Percentiles rank a stretch among this genome's conserved stretches.
Evolutionary conservation across 2,888 invertebrate genomes (phyloP).

Genomic region (Teleogryllus oceanicus): DNA sequence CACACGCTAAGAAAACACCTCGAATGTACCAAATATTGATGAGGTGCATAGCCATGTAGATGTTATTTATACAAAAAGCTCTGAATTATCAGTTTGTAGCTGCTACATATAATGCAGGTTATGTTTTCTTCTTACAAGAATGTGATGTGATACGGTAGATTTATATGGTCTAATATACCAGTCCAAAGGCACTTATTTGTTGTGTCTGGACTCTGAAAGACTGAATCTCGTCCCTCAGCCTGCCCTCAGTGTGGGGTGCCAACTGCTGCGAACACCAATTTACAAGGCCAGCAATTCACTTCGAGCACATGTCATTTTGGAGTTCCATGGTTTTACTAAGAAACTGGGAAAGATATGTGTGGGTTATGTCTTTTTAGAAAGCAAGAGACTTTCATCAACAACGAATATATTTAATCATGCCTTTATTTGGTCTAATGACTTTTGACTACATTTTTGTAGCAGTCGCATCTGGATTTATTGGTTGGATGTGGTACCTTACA

Average conservation of each 20-base stretch:
- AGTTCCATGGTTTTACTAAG: too few relatives aligned
- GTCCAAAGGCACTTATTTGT: neutral
- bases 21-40: neutral
- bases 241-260: neutral
- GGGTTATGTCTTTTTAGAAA: too few relatives aligned
- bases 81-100: neutral
- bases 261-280: too few relatives aligned
- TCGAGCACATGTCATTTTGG: too few relatives aligned
- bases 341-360: too few relatives aligned
- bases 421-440: too few relatives aligned
- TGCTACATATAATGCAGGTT: neutral
- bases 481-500: neutral
- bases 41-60: neutral
- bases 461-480: too few relatives aligned
- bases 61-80: conserved; percentile 8
- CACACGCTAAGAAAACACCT: neutral
- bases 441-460: too few relatives aligned
- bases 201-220: neutral
- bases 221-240: conserved; percentile 1
- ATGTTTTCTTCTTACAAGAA: neutral
- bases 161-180: neutral
- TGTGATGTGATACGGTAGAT: neutral
- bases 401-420: too few relatives aligned
- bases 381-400: too few relatives aligned
- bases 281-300: too few relatives aligned